phyloP scores from a whole-genome alignment of 2,888 invertebrate species.

The Malthinus flaveolus region DNA sequence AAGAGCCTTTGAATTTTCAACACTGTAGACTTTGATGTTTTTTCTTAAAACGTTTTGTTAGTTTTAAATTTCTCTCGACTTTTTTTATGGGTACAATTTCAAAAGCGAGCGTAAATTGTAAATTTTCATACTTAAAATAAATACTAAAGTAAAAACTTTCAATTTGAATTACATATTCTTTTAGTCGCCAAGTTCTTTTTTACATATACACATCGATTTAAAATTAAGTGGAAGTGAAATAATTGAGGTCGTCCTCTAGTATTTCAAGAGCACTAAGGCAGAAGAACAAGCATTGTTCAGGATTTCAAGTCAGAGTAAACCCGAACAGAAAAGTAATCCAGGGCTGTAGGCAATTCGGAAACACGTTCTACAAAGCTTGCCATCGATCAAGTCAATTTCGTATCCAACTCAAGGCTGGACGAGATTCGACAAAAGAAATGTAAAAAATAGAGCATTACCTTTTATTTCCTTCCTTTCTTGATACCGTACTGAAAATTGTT shows the following conservation, averaged over 20 bases:
- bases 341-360: slow-evolving; percentile 48
- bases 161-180: too few relatives aligned
- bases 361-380: slow-evolving; percentile 47
- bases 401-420: slow-evolving; percentile 9
- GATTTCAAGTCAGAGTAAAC: slow-evolving; percentile 37
- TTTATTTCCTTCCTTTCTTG: background rate
- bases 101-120: too few relatives aligned
- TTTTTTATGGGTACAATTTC: too few relatives aligned
- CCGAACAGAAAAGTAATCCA: slow-evolving; percentile 42
- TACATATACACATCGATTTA: background rate
- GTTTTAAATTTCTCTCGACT: too few relatives aligned
- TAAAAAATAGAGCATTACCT: background rate
- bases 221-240: slow-evolving; percentile 8
- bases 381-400: slow-evolving; percentile 45
- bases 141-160: too few relatives aligned
- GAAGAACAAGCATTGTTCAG: slow-evolving; percentile 40
- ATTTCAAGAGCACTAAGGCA: slow-evolving; percentile 38
- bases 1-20: too few relatives aligned
- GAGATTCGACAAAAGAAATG: slow-evolving; percentile 5
- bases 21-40: too few relatives aligned
- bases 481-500: too few relatives aligned
- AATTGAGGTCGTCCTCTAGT: slow-evolving; percentile 11
- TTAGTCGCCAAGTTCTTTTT: too few relatives aligned
- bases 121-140: too few relatives aligned
- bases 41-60: too few relatives aligned